Percentiles rank a stretch among this genome's conserved stretches.
These are phyloP conservation scores for Microcebus lehilahytsara DNA, from an alignment of 2,113 vertebrate species.

Conservation along the genomic window DNA sequence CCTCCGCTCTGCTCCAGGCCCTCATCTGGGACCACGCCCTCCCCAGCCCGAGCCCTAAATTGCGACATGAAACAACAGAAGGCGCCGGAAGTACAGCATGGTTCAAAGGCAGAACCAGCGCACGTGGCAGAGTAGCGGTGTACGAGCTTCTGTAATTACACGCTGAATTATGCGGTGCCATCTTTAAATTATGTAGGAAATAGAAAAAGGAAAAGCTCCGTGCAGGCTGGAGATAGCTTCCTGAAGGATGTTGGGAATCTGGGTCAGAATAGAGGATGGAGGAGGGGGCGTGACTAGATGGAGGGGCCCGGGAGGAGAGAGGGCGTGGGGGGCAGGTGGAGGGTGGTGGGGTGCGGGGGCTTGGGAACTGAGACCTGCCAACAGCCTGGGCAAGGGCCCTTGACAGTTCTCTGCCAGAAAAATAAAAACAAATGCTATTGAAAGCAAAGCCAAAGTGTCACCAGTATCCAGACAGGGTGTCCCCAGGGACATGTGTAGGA, in stretches of 20 bases:
- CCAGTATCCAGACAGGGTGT: neutral
- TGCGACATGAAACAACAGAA: neutral
- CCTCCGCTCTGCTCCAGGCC: neutral
- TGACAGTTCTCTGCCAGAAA: neutral
- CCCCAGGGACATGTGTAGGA: neutral
- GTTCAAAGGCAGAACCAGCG: neutral
- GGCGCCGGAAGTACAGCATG: rapidly evolving
- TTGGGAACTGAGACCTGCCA: neutral
- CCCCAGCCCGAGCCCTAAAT: neutral
- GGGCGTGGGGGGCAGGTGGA: neutral
- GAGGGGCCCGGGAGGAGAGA: neutral
- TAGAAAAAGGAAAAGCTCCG: neutral
- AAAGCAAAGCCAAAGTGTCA: neutral
- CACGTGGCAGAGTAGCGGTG: rapidly evolving
- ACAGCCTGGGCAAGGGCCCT: neutral
- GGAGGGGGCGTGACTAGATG: rapidly evolving
- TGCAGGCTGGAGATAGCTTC: neutral
- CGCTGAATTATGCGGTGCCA: neutral
- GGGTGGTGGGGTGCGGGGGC: rapidly evolving
- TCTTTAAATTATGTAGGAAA: slow-evolving; percentile 19
- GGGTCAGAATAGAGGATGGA: neutral
- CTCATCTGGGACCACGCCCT: neutral
- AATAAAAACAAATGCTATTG: neutral
- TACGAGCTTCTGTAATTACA: neutral
- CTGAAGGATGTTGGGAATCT: neutral